Conservation (phyloP, 2,888 invertebrate species). For the Macrophya annulata region DNA sequence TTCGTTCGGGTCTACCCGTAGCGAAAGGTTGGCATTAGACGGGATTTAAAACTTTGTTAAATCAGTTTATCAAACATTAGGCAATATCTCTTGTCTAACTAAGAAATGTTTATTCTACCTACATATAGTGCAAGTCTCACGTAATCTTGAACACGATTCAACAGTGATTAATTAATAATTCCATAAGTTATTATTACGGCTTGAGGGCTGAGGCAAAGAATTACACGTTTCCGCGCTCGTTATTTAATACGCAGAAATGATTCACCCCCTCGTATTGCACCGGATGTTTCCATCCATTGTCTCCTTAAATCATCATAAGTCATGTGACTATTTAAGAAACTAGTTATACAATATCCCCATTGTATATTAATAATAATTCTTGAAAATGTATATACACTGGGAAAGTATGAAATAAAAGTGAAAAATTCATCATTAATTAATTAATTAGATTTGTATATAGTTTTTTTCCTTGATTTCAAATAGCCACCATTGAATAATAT, state of each 20-base stretch:
- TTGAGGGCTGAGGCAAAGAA: conserved; percentile 17
- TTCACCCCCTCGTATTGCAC: conserved; percentile 23
- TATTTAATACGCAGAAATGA: conserved; percentile 43
- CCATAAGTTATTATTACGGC: conserved; percentile 31
- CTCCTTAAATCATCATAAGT: conserved; percentile 45
- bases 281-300: conserved; percentile 51
- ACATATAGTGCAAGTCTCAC: background rate
- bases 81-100: conserved; percentile 15
- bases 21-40: conserved; percentile 26
- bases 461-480: background rate
- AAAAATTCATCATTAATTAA: background rate
- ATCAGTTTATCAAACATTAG: conserved; percentile 35
- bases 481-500: background rate
- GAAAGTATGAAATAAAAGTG: background rate
- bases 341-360: conserved; percentile 31
- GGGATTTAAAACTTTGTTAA: conserved; percentile 10
- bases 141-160: conserved; percentile 12
- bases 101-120: background rate
- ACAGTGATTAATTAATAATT: conserved; percentile 46
- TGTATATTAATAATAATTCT: conserved; percentile 19
- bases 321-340: conserved; percentile 35
- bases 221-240: conserved; percentile 50
- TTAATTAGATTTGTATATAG: background rate
- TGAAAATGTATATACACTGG: background rate
- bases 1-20: conserved; percentile 44